These are phyloP conservation scores for Onychostruthus taczanowskii DNA, from an alignment of 2,113 vertebrate species.

Conservation along the genomic window DNA sequence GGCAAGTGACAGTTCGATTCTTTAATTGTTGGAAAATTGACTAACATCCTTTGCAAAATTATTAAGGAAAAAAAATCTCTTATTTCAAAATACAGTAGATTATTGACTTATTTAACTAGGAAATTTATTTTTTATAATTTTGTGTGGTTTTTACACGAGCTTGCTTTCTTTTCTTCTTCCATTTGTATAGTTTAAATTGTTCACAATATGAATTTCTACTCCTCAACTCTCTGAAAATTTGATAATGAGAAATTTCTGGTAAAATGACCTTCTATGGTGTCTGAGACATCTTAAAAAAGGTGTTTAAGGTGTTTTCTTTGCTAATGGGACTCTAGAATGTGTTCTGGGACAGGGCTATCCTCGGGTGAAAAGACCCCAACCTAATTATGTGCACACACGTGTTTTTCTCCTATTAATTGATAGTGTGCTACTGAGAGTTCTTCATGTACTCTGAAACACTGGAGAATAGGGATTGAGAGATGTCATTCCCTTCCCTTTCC, in stretches of 20 bases:
- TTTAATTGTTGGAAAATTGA: neutral
- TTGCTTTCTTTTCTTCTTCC: neutral
- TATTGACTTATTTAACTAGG: neutral
- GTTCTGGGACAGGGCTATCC: neutral
- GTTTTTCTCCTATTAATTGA: neutral
- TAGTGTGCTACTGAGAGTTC: neutral
- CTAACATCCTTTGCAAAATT: neutral
- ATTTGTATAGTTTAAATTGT: neutral
- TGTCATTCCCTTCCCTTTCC: neutral
- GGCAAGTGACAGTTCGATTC: neutral
- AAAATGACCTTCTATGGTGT: fast-evolving
- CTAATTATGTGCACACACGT: neutral
- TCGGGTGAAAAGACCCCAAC: neutral
- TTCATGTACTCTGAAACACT: neutral
- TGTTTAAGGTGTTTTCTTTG: neutral
- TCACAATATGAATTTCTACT: neutral
- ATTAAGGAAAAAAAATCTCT: fast-evolving
- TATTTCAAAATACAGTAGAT: neutral
- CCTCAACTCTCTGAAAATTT: neutral
- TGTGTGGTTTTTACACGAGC: fast-evolving
- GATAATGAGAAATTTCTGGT: neutral
- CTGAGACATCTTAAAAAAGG: neutral
- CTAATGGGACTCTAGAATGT: neutral
- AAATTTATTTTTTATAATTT: neutral
- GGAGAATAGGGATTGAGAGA: neutral